Conservation (phyloP, 2,113 vertebrate species). For the Maccullochella peelii region DNA sequence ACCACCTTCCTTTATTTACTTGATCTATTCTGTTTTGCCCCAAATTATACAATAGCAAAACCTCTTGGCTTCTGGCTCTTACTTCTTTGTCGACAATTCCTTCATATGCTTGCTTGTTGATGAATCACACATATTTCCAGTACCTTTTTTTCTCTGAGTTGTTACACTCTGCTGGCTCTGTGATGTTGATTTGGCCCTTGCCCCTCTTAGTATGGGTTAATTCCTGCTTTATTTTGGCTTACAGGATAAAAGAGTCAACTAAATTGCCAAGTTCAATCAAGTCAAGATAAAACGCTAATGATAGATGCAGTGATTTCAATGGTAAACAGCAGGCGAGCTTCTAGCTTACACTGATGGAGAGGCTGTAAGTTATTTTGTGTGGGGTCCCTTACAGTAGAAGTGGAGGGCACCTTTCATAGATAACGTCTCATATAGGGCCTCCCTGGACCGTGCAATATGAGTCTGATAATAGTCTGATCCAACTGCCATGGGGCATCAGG, state of each 20-base stretch:
- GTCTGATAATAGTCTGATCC: background rate
- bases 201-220: constrained; percentile 16
- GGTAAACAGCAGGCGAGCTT: background rate
- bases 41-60: background rate
- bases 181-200: constrained; percentile 32
- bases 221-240: constrained; percentile 39
- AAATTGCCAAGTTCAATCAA: constrained; percentile 48
- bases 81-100: background rate
- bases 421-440: background rate
- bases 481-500: background rate
- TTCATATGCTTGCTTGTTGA: background rate
- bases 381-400: background rate
- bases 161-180: background rate
- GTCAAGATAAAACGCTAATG: constrained; percentile 41
- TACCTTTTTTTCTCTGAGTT: background rate
- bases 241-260: constrained; percentile 30
- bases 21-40: background rate
- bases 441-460: background rate
- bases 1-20: background rate
- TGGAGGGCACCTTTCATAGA: background rate
- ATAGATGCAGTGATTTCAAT: constrained; percentile 26
- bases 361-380: background rate
- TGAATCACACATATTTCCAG: constrained; percentile 1
- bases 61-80: background rate
- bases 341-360: constrained; percentile 1